Evolutionary conservation across 2,888 invertebrate genomes (phyloP).

Genomic region (Teinopalpus imperialis): DNA sequence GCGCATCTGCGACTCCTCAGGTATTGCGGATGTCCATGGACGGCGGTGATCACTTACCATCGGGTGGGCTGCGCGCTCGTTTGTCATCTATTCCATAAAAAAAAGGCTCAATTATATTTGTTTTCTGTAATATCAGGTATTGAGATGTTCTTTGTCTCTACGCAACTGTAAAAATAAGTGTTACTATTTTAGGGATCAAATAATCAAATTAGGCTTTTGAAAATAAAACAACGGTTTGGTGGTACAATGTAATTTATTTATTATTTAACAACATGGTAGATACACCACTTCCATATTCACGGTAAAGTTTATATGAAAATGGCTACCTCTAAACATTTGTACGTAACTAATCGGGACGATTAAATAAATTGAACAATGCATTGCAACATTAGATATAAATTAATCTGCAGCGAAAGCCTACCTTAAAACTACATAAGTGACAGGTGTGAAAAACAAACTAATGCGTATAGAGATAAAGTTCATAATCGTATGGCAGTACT

Average conservation of each 20-base stretch:
- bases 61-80: no score
- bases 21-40: no score
- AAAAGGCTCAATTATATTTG: no score
- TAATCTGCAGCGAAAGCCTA: conserved; percentile 61
- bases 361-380: conserved; percentile 70
- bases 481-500: conserved; percentile 31
- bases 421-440: conserved; percentile 53
- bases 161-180: no score
- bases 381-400: conserved; percentile 54
- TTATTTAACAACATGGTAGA: conserved; percentile 84
- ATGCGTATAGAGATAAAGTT: conserved; percentile 28
- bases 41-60: no score
- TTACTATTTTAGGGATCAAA: no score
- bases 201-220: background rate
- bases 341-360: conserved; percentile 75
- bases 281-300: conserved; percentile 76
- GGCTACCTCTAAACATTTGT: conserved; percentile 79
- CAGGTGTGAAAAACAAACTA: conserved; percentile 33
- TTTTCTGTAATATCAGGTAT: no score
- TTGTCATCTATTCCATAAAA: no score
- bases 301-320: conserved; percentile 68
- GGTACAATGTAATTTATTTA: conserved; percentile 87
- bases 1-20: no score
- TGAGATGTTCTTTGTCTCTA: no score
- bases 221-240: conserved; percentile 76